Base-by-base conservation (phyloP, 2,888 invertebrate species). In the Folsomia candida region DNA sequence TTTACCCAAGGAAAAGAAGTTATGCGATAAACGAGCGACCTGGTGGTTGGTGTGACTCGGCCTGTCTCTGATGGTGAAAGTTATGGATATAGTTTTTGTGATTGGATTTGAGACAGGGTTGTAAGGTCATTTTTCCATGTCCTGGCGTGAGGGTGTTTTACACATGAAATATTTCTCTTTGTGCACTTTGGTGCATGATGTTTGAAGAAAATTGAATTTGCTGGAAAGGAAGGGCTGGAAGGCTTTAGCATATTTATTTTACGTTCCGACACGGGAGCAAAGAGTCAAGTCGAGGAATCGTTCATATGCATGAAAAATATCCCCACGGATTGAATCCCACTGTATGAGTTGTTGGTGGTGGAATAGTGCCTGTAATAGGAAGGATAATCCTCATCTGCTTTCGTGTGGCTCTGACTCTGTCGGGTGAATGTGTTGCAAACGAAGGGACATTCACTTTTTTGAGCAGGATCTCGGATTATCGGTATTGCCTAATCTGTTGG, bases 301-400 rank as follows among this genome's bases (percentile, higher is more conserved):
- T n/a, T n/a, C n/a, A n/a, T 73, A 79, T 79, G 79, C 78, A 78
- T 79, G 78, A 79, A 79, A 77, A 79, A 79, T 79, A 76, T 79
- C 79, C 79, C 77, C 58, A 71, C 74, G 79, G 79, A 79, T 71
- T 70, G 70, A 60, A 68, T 61, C n/a, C n/a, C n/a, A n/a, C 69
- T 68, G 64, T 71, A 22, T n/a, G n/a, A n/a, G n/a, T n/a, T n/a
- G n/a, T n/a, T n/a, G n/a, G n/a, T n/a, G n/a, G 54, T 54, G n/a
- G 20, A n/a, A 54, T 54, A 14, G 9, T 47, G 11, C 47, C 47
- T 47, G 14, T 47, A 47, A 47, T 14, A 47, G 9, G 18, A 54
- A 22, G 24, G 20, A 54, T 54, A 47, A 11, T 14, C 47, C 14
- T 47, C 9, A 22, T 18, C 54, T 54, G 24, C 54, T 59, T 9